Percentiles rank a stretch among this genome's conserved stretches.
Evolutionary conservation across 2,797 vertebrate species (phyloP).

Genomic region (Galago senegalensis): DNA sequence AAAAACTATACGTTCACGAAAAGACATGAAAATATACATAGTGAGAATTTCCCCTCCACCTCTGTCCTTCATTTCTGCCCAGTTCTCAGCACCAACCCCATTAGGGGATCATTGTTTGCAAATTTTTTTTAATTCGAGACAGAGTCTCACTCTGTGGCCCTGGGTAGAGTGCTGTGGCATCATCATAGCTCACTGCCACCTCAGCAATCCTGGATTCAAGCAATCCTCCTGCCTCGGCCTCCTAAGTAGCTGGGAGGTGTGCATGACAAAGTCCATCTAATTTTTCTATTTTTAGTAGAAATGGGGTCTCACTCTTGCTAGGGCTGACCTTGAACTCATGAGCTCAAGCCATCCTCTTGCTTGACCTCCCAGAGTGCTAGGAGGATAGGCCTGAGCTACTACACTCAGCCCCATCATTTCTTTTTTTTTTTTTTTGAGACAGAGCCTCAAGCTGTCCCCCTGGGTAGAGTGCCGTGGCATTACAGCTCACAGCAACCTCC

Average conservation of each 20-base stretch:
- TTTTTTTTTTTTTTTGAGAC: no score
- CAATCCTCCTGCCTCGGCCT: neutral
- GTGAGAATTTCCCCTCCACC: no score
- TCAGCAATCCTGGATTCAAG: neutral
- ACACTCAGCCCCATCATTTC: neutral
- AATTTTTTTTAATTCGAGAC: neutral
- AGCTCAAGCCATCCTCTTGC: no score
- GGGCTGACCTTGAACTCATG: no score
- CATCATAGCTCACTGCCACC: neutral
- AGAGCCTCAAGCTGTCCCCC: no score
- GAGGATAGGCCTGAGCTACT: no score
- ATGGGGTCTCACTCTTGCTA: no score
- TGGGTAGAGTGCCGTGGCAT: no score
- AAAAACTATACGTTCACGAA: neutral
- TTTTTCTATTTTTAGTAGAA: no score
- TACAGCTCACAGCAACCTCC: no score
- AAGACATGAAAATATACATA: neutral
- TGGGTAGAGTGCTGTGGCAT: neutral
- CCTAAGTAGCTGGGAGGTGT: neutral
- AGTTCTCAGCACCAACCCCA: neutral
- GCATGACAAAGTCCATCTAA: no score
- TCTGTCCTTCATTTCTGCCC: neutral
- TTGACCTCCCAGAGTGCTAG: no score
- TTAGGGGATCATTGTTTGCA: accelerated
- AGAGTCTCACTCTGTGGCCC: neutral